Conservation (phyloP, 1,140 invertebrate species). For the Chymomyza costata region DNA sequence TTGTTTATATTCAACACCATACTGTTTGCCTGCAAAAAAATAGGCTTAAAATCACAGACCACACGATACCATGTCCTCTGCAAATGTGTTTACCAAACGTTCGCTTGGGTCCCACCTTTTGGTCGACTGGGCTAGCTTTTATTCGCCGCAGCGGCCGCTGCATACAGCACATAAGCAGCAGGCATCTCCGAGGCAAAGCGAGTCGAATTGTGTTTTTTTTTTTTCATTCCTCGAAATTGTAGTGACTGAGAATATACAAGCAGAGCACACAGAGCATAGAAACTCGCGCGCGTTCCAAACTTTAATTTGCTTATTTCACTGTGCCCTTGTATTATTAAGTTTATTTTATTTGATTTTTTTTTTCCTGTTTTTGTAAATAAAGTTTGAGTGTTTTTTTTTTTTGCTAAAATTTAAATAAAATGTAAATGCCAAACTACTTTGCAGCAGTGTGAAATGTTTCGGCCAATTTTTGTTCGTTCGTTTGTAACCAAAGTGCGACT, state of each 20-base stretch:
- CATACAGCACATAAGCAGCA: slow-evolving; percentile 14
- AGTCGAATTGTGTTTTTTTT: slow-evolving; percentile 35
- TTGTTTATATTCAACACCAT: too few relatives aligned
- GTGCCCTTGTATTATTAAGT: slow-evolving; percentile 5
- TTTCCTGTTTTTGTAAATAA: slow-evolving; percentile 2
- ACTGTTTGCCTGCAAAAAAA: too few relatives aligned
- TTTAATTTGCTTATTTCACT: slow-evolving; percentile 26
- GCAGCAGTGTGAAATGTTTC: background rate
- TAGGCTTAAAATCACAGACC: too few relatives aligned
- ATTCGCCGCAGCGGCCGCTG: slow-evolving; percentile 12
- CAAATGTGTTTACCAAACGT: too few relatives aligned
- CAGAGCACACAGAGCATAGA: slow-evolving; percentile 46
- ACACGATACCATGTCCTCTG: too few relatives aligned
- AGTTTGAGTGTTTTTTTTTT: slow-evolving; percentile 9
- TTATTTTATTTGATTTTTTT: slow-evolving; percentile 8
- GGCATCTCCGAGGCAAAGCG: too few relatives aligned
- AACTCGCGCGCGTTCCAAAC: slow-evolving; percentile 39
- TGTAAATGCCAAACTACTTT: background rate
- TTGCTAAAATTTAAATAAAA: slow-evolving; percentile 8
- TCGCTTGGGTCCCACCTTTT: too few relatives aligned
- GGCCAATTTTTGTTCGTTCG: too few relatives aligned
- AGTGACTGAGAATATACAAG: too few relatives aligned
- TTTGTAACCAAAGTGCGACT: background rate
- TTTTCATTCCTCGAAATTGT: slow-evolving; percentile 51
- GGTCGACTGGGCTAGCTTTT: too few relatives aligned